Conservation (phyloP, 1,140 invertebrate genomes). For the Pseudachorutes palmiensis region DNA sequence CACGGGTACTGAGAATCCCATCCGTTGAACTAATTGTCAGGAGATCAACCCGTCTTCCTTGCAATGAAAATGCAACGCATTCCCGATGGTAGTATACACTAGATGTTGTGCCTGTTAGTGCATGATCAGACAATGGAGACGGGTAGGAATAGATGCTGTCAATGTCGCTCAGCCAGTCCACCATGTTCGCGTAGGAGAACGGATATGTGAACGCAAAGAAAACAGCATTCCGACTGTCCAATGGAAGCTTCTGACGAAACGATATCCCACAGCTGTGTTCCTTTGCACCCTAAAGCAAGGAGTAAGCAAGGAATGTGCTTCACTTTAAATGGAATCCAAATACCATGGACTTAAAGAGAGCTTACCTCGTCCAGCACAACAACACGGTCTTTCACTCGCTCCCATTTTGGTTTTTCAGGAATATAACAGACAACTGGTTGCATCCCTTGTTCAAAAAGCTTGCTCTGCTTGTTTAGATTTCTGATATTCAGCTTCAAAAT, state of each 20-base stretch:
- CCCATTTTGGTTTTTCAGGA: conserved; percentile 66
- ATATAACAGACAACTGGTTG: conserved; percentile 64
- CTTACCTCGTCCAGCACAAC: neutral
- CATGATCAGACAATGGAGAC: conserved; percentile 37
- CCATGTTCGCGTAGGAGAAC: conserved; percentile 73
- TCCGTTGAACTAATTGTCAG: conserved; percentile 78
- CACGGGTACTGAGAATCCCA: conserved; percentile 61
- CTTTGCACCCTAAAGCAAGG: neutral
- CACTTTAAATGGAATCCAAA: neutral
- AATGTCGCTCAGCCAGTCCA: conserved; percentile 57
- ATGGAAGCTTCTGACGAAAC: conserved; percentile 66
- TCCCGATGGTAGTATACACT: conserved; percentile 79
- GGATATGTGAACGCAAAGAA: conserved; percentile 92
- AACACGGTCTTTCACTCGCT: conserved; percentile 59
- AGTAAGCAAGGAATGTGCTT: neutral
- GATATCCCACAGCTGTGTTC: neutral
- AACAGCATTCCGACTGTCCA: conserved; percentile 57
- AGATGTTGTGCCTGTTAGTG: neutral
- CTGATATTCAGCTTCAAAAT: conserved; percentile 72
- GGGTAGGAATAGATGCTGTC: conserved; percentile 44
- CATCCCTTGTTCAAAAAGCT: conserved; percentile 80
- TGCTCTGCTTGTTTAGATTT: conserved; percentile 80
- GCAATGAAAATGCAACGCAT: conserved; percentile 68
- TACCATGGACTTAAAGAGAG: neutral
- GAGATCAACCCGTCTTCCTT: conserved; percentile 73